Evolutionary conservation across 2,113 vertebrate species (phyloP).

Genomic region (Ictidomys tridecemlineatus): DNA sequence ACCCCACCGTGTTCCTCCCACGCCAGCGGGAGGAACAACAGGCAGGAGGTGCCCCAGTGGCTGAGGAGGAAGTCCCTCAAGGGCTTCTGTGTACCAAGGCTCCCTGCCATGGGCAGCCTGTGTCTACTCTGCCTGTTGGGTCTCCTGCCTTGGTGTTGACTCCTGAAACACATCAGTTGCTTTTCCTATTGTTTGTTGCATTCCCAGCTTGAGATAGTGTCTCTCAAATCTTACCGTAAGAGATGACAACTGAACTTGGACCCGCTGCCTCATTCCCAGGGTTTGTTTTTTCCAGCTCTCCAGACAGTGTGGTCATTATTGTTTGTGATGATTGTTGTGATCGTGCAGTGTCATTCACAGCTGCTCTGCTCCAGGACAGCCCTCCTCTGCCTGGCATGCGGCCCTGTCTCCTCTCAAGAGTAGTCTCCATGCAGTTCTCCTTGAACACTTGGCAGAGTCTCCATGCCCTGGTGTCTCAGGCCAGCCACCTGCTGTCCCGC

Average conservation of each 20-base stretch:
- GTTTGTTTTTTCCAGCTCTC: neutral
- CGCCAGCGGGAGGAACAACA: neutral
- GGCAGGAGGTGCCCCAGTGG: too few species aligned
- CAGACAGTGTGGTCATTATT: too few species aligned
- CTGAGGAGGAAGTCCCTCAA: rapidly evolving
- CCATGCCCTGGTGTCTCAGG: rapidly evolving
- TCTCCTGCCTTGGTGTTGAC: rapidly evolving
- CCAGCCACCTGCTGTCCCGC: neutral
- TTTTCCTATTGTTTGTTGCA: too few species aligned
- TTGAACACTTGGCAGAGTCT: neutral
- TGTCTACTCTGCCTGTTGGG: rapidly evolving
- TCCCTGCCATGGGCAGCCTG: rapidly evolving
- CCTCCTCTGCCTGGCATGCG: neutral
- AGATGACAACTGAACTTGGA: too few species aligned
- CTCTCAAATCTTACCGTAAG: neutral
- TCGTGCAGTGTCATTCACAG: too few species aligned
- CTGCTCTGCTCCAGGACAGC: neutral
- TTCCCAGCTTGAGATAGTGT: neutral
- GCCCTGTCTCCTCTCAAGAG: neutral
- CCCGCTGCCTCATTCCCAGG: too few species aligned
- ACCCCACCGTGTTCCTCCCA: too few species aligned
- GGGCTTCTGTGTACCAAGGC: neutral
- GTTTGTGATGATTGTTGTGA: neutral
- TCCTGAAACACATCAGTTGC: neutral
- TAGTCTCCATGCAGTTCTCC: neutral